phyloP scores from a whole-genome alignment of 2,888 invertebrate genomes.

The Drosophila histrio region DNA sequence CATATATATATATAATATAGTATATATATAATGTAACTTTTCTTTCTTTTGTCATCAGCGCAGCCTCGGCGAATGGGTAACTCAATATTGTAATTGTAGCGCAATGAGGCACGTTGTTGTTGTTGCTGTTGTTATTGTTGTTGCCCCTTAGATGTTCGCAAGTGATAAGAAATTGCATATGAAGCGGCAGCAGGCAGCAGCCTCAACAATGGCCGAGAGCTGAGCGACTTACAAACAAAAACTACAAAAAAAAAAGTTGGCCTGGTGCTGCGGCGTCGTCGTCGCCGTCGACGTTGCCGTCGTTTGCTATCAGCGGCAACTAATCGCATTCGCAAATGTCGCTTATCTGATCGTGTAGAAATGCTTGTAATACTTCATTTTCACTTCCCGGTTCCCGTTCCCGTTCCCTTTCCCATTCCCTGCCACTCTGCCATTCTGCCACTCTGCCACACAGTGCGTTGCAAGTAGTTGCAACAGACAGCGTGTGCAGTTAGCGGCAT shows the following conservation, averaged over 20 bases:
- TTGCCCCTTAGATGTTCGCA: slow-evolving; percentile 81
- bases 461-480: slow-evolving; percentile 78
- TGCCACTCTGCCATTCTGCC: slow-evolving; percentile 19
- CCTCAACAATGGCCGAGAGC: slow-evolving; percentile 65
- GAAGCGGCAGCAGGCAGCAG: slow-evolving; percentile 58
- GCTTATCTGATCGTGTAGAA: slow-evolving; percentile 83
- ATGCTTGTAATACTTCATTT: slow-evolving; percentile 83
- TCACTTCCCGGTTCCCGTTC: slow-evolving; percentile 79
- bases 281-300: no score
- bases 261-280: slow-evolving; percentile 36
- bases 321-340: slow-evolving; percentile 82
- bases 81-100: slow-evolving; percentile 83
- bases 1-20: slow-evolving; percentile 1
- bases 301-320: slow-evolving; percentile 79
- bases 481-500: slow-evolving; percentile 80
- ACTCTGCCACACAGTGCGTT: slow-evolving; percentile 43
- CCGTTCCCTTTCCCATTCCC: slow-evolving; percentile 1
- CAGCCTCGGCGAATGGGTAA: slow-evolving; percentile 72
- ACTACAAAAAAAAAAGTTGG: slow-evolving; percentile 32
- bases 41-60: slow-evolving; percentile 53
- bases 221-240: slow-evolving; percentile 45
- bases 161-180: slow-evolving; percentile 81
- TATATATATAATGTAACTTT: slow-evolving; percentile 66
- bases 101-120: slow-evolving; percentile 80
- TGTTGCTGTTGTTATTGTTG: slow-evolving; percentile 25